Evolutionary conservation across 1,140 invertebrate species (phyloP).

Genomic region (Cylas formicarius): DNA sequence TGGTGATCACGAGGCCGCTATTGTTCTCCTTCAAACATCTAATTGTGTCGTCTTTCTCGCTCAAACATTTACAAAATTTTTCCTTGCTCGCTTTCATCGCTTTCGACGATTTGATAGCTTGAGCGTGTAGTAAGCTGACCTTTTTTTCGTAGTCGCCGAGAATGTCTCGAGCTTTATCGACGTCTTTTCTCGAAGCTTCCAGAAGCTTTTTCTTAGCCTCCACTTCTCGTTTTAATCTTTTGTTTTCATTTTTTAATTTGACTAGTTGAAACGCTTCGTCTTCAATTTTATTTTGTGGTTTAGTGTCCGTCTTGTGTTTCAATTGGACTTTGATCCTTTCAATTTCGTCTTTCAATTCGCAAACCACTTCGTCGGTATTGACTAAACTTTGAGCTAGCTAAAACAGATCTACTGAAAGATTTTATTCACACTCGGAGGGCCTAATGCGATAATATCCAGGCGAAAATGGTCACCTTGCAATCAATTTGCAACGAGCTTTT

Average conservation of each 20-base stretch:
- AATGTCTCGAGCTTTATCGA: conserved; percentile 20
- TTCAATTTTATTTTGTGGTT: conserved; percentile 1
- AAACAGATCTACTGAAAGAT: neutral
- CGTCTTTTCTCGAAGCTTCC: conserved; percentile 18
- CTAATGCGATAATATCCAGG: no score
- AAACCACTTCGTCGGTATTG: conserved; percentile 14
- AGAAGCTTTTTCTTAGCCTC: conserved; percentile 21
- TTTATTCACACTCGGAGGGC: neutral
- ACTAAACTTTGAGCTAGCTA: conserved; percentile 10
- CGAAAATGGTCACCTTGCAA: conserved; percentile 7
- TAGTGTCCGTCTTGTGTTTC: conserved; percentile 5
- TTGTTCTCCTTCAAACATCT: conserved; percentile 18
- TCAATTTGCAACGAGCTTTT: conserved; percentile 14
- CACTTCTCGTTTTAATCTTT: conserved; percentile 19
- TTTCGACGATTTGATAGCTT: conserved; percentile 28
- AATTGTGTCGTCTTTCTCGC: conserved; percentile 20
- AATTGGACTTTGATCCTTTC: conserved; percentile 23
- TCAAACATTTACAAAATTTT: conserved; percentile 25
- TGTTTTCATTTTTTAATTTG: conserved; percentile 16
- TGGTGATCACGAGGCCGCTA: conserved; percentile 8
- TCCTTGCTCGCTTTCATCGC: conserved; percentile 28
- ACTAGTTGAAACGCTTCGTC: neutral
- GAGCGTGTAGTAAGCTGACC: conserved; percentile 22
- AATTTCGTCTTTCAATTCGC: conserved; percentile 22
- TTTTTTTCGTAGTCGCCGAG: conserved; percentile 26